Evolutionary conservation across 1,140 invertebrate genomes (phyloP).

Genomic region (Achatina immaculata): DNA sequence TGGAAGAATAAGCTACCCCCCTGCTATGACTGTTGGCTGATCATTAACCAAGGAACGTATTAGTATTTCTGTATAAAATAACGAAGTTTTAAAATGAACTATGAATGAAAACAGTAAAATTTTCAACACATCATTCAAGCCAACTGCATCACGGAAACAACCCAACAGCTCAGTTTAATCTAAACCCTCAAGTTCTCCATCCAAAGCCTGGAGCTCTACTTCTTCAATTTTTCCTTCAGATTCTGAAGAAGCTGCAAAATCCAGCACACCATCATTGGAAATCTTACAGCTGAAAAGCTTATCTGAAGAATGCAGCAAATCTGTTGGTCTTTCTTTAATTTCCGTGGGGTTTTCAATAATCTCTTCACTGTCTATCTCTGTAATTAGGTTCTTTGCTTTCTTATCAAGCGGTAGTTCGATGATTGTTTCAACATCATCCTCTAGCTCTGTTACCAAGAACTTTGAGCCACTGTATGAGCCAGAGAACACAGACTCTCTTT

Average conservation of each 20-base stretch:
- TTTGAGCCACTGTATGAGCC: not conserved
- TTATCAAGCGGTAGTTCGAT: not conserved
- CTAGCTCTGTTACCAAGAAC: not conserved
- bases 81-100: too few species aligned
- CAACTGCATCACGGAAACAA: too few species aligned
- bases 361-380: not conserved
- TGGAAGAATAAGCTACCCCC: too few species aligned
- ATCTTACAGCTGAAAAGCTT: slow-evolving; percentile 26
- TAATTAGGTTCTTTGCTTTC: not conserved
- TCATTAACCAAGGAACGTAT: too few species aligned
- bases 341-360: slow-evolving; percentile 37
- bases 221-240: slow-evolving; percentile 22
- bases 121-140: too few species aligned
- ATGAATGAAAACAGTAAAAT: too few species aligned
- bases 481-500: not conserved
- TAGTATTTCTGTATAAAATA: too few species aligned
- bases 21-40: too few species aligned
- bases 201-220: slow-evolving; percentile 39
- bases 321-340: slow-evolving; percentile 34
- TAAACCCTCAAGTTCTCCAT: slow-evolving; percentile 45
- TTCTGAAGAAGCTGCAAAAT: slow-evolving; percentile 33
- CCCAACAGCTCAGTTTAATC: too few species aligned
- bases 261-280: slow-evolving; percentile 36
- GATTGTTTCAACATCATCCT: not conserved
- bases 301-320: slow-evolving; percentile 33